Evolutionary conservation across 2,888 invertebrate genomes (phyloP).

Genomic region (Venusia cambrica): DNA sequence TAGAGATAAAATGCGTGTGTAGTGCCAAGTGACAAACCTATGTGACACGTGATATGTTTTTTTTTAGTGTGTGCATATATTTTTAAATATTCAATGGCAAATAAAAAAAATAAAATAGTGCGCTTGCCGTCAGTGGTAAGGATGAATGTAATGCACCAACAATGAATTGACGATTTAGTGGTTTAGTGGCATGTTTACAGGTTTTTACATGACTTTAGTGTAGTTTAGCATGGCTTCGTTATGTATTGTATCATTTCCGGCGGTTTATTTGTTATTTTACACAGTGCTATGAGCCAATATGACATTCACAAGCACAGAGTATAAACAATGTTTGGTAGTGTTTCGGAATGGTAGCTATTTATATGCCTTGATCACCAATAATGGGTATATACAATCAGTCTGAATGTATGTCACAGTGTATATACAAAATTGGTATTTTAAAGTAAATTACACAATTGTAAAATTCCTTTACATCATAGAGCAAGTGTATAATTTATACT

Average conservation of each 20-base stretch:
- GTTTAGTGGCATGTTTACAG: slow-evolving; percentile 71
- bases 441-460: no score
- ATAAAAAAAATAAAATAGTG: slow-evolving; percentile 73
- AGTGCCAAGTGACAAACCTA: slow-evolving; percentile 24
- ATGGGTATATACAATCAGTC: no score
- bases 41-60: slow-evolving; percentile 3
- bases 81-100: slow-evolving; percentile 51
- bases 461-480: no score
- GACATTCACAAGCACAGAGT: neutral
- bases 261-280: slow-evolving; percentile 4
- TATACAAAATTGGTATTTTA: no score
- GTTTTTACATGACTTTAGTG: slow-evolving; percentile 61
- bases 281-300: neutral
- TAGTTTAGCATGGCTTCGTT: slow-evolving; percentile 47
- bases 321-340: no score
- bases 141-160: slow-evolving; percentile 51
- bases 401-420: no score
- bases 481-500: no score
- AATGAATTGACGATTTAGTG: slow-evolving; percentile 49
- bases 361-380: no score
- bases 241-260: slow-evolving; percentile 8
- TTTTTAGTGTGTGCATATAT: slow-evolving; percentile 24
- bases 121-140: slow-evolving; percentile 79
- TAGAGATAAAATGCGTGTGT: slow-evolving; percentile 39
- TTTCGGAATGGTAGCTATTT: no score